These are phyloP conservation scores for Nanorana parkeri DNA, from an alignment of 2,113 vertebrate species.

Conservation along the genomic window DNA sequence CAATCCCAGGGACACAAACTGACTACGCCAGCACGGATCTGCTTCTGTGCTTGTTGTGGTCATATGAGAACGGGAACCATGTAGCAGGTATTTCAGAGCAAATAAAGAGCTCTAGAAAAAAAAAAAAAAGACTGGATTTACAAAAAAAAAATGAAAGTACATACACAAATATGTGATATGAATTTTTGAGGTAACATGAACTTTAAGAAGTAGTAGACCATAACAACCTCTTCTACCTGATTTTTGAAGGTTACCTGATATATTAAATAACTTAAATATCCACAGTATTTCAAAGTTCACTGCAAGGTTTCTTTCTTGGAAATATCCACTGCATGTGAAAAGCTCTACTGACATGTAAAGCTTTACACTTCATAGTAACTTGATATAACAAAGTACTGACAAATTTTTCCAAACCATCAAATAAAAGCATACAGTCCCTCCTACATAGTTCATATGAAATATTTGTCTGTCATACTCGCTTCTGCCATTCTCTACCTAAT, in stretches of 20 bases:
- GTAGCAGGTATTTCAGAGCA: too few species aligned
- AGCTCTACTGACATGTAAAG: slow-evolving; percentile 2
- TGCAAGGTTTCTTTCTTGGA: slow-evolving; percentile 7
- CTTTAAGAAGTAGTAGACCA: too few species aligned
- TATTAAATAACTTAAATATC: neutral
- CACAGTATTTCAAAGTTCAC: neutral
- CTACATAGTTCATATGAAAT: neutral
- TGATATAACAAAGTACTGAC: slow-evolving; percentile 14
- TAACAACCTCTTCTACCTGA: too few species aligned
- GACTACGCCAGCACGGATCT: too few species aligned
- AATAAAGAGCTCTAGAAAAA: too few species aligned
- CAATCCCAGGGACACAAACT: too few species aligned
- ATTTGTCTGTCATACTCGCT: neutral
- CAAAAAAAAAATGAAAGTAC: too few species aligned
- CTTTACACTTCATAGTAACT: neutral
- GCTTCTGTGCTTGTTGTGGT: too few species aligned
- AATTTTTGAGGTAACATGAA: too few species aligned
- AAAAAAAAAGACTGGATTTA: too few species aligned
- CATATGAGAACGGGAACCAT: too few species aligned
- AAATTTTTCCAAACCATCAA: neutral
- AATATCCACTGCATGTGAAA: slow-evolving; percentile 30
- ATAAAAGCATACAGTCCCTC: neutral
- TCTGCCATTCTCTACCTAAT: neutral
- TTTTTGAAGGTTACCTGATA: neutral
- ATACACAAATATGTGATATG: too few species aligned